Percentiles rank a stretch among this genome's conserved stretches.
phyloP scores from a whole-genome alignment of 2,797 vertebrate species.

The Neosilurus hyrtlii region DNA sequence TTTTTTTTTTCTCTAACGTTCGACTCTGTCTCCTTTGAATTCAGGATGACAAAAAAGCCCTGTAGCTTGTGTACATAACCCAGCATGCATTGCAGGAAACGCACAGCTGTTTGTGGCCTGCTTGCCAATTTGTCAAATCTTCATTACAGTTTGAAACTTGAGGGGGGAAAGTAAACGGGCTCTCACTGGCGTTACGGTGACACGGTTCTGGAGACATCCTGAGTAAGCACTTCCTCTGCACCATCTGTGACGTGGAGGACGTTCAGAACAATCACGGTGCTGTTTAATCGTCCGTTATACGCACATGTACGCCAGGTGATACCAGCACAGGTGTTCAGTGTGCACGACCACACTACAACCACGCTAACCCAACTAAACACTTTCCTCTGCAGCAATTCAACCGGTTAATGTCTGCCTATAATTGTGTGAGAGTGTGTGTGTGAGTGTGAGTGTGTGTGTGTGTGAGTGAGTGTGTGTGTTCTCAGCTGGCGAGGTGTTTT shows the following conservation, averaged over 20 bases:
- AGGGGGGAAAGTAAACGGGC: constrained; percentile 6
- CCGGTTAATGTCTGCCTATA: not conserved
- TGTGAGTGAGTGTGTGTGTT: not conserved
- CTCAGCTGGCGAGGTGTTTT: not conserved
- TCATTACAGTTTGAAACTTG: constrained; percentile 26
- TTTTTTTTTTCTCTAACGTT: no score
- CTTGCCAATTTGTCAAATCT: constrained; percentile 29
- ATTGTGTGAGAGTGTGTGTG: not conserved
- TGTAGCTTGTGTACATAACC: constrained; percentile 35
- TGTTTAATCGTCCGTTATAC: constrained; percentile 15
- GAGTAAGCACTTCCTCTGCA: constrained; percentile 21
- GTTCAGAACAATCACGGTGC: not conserved
- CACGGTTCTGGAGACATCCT: not conserved
- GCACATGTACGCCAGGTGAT: not conserved
- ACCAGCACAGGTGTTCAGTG: constrained; percentile 16
- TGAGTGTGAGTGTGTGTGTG: no score
- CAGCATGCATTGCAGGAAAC: constrained; percentile 41
- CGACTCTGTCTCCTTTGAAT: not conserved
- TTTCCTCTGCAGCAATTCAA: not conserved
- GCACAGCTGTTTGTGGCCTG: constrained; percentile 15
- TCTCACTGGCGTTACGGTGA: not conserved
- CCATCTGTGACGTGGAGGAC: constrained; percentile 22
- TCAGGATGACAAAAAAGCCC: constrained; percentile 40
- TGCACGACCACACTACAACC: not conserved
- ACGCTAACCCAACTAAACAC: constrained; percentile 9